These are phyloP conservation scores for Galerucella calmariensis DNA, from an alignment of 2,888 invertebrate genomes.

Conservation along the genomic window DNA sequence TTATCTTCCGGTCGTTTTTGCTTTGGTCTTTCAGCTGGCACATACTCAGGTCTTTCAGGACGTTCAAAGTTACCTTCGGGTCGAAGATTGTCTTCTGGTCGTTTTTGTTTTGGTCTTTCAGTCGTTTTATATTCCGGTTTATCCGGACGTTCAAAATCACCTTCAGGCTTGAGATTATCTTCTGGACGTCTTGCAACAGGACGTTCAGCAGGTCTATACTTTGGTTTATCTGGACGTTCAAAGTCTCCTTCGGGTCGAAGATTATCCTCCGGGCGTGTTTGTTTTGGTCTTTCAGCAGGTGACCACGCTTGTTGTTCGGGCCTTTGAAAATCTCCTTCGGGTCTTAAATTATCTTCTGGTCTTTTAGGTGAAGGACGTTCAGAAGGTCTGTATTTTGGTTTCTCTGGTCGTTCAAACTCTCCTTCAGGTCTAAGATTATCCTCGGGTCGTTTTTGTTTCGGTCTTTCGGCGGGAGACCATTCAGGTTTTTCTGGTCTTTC, in stretches of 20 bases:
- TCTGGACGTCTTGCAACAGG: conserved; percentile 58
- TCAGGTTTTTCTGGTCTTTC: conserved; percentile 54
- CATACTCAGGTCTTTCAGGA: conserved; percentile 61
- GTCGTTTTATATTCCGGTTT: conserved; percentile 61
- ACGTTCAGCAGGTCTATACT: conserved; percentile 63
- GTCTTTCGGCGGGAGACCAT: conserved; percentile 56
- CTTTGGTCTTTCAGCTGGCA: conserved; percentile 63
- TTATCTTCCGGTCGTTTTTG: conserved; percentile 65
- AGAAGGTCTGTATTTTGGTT: conserved; percentile 53
- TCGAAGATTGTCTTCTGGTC: conserved; percentile 64
- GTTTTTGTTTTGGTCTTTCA: conserved; percentile 59
- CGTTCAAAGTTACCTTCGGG: conserved; percentile 66
- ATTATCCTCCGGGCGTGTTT: conserved; percentile 62
- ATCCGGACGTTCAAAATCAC: conserved; percentile 67
- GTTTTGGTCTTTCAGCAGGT: conserved; percentile 58
- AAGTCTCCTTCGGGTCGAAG: conserved; percentile 71
- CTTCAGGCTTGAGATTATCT: conserved; percentile 67
- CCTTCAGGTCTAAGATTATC: conserved; percentile 72
- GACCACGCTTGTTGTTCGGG: conserved; percentile 64
- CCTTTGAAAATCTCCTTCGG: conserved; percentile 66
- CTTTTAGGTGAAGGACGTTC: conserved; percentile 63
- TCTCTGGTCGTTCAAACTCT: conserved; percentile 62
- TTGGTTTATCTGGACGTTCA: conserved; percentile 61
- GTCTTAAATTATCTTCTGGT: conserved; percentile 65
- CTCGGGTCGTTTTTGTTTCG: conserved; percentile 69